Evolutionary conservation across 2,888 invertebrate genomes (phyloP).

Genomic region (Polylopha cassiicola): DNA sequence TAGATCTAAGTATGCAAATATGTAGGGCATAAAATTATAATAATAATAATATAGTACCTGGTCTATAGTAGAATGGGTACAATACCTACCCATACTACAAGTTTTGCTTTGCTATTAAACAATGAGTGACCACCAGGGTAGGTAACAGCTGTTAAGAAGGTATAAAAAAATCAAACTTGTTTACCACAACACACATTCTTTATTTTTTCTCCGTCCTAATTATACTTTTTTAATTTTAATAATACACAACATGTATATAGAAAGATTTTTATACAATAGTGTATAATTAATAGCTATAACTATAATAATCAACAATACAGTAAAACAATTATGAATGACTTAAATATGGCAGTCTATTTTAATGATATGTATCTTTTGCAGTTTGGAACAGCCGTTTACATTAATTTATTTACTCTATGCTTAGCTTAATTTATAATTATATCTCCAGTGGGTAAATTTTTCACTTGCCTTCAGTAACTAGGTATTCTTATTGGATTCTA

Average conservation of each 20-base stretch:
- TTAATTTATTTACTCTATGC: conserved; percentile 34
- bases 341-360: conserved; percentile 73
- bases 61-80: too few relatives aligned
- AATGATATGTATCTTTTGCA: conserved; percentile 76
- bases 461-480: too few relatives aligned
- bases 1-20: too few relatives aligned
- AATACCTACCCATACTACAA: too few relatives aligned
- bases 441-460: not conserved
- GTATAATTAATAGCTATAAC: conserved; percentile 70
- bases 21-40: too few relatives aligned
- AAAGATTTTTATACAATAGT: conserved; percentile 77
- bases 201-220: conserved; percentile 59
- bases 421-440: conserved; percentile 6
- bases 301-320: conserved; percentile 72
- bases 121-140: too few relatives aligned
- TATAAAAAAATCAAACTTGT: conserved; percentile 11
- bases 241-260: conserved; percentile 77
- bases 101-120: too few relatives aligned
- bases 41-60: too few relatives aligned
- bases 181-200: conserved; percentile 72
- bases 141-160: not conserved
- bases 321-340: conserved; percentile 72
- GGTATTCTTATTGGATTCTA: too few relatives aligned
- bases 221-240: conserved; percentile 62
- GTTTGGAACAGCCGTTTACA: conserved; percentile 71